phyloP scores from a whole-genome alignment of 2,888 invertebrate genomes.

The Keiferia lycopersicella region DNA sequence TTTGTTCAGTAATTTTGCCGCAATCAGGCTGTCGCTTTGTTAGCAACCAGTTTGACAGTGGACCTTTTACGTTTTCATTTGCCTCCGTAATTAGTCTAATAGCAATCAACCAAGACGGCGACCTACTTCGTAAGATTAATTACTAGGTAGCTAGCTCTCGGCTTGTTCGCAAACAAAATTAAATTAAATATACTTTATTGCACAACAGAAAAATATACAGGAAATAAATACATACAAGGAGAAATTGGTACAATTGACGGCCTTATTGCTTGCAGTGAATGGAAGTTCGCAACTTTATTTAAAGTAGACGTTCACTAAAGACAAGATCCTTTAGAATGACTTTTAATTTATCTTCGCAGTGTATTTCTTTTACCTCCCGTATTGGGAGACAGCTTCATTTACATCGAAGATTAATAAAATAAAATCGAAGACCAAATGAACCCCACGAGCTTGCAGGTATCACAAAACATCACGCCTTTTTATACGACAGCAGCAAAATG shows the following conservation, averaged over 20 bases:
- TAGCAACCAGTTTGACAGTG: constrained; percentile 8
- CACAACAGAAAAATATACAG: too few species aligned
- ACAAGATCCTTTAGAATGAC: not conserved
- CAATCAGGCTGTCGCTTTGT: constrained; percentile 21
- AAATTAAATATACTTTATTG: too few species aligned
- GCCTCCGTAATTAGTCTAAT: constrained; percentile 42
- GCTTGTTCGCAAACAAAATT: not conserved
- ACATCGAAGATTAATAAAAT: constrained; percentile 31
- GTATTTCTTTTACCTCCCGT: not conserved
- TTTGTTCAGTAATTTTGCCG: constrained; percentile 13
- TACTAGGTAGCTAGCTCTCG: constrained; percentile 34
- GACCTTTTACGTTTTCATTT: constrained; percentile 38
- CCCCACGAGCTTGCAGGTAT: constrained; percentile 29
- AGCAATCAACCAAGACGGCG: constrained; percentile 34
- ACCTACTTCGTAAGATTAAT: constrained; percentile 41
- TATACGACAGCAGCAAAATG: constrained; percentile 37
- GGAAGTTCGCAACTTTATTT: not conserved
- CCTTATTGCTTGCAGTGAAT: too few species aligned
- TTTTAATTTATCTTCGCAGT: not conserved
- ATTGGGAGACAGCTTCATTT: constrained; percentile 48
- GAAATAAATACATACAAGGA: too few species aligned
- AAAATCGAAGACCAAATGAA: constrained; percentile 22
- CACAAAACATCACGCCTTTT: constrained; percentile 34
- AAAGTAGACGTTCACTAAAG: not conserved
- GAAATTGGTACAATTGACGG: too few species aligned